These are phyloP conservation scores for Pseudeuparius sepicola DNA, from an alignment of 2,888 invertebrate genomes.

Conservation along the genomic window DNA sequence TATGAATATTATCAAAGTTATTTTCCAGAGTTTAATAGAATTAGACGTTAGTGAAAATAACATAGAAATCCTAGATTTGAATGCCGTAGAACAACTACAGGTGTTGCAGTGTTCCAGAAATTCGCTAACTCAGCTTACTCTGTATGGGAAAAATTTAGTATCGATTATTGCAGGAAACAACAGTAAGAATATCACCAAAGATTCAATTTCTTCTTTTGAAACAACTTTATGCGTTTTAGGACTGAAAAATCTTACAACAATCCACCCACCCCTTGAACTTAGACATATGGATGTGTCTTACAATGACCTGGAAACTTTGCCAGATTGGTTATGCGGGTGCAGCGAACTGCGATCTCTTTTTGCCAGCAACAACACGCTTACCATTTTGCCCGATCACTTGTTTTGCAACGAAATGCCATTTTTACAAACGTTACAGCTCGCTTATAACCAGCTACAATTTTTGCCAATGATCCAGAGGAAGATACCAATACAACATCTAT, in stretches of 20 bases:
- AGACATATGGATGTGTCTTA: constrained; percentile 71
- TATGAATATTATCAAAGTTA: constrained; percentile 8
- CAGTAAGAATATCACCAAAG: constrained; percentile 46
- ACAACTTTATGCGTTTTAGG: constrained; percentile 43
- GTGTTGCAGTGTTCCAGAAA: constrained; percentile 69
- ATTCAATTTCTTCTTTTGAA: background rate
- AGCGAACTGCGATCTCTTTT: constrained; percentile 60
- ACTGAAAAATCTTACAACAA: constrained; percentile 58
- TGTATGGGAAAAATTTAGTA: constrained; percentile 68
- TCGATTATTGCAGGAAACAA: constrained; percentile 74
- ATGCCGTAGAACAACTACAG: constrained; percentile 66
- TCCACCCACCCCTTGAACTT: constrained; percentile 59
- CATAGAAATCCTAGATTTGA: constrained; percentile 72
- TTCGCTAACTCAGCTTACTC: constrained; percentile 60
- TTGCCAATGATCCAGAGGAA: constrained; percentile 61
- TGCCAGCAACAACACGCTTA: constrained; percentile 64
- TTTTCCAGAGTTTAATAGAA: constrained; percentile 64
- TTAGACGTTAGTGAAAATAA: constrained; percentile 76
- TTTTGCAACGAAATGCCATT: constrained; percentile 65
- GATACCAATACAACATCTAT: constrained; percentile 58
- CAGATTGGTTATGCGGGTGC: constrained; percentile 69
- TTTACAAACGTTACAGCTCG: constrained; percentile 62
- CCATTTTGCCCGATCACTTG: constrained; percentile 60
- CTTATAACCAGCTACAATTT: constrained; percentile 65
- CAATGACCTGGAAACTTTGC: constrained; percentile 61